Percentiles rank a stretch among this genome's conserved stretches.
Evolutionary conservation across 64 coral and sea anemone species (phyloP).

Genomic region (Montipora efflorescens): DNA sequence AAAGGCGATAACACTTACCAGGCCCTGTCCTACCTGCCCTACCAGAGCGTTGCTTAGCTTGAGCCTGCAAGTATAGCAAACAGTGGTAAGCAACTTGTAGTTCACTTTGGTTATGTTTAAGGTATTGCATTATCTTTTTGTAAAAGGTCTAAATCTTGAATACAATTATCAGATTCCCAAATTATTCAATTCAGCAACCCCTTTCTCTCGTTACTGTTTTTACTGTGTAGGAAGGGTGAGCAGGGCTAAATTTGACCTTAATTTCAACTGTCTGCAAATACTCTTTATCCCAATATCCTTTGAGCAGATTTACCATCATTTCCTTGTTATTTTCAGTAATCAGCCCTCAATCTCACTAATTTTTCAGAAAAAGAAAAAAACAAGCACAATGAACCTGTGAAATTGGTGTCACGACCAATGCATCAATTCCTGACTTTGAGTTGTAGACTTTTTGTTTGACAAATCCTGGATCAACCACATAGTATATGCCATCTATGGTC

Average conservation of each 20-base stretch:
- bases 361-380: background rate
- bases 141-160: no score
- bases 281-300: no score
- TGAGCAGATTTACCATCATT: no score
- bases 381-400: slow-evolving; percentile 77
- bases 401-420: slow-evolving; percentile 96
- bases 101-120: no score
- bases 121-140: no score
- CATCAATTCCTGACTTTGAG: slow-evolving; percentile 97
- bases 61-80: slow-evolving; percentile 63
- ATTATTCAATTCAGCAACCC: no score
- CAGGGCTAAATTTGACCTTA: no score
- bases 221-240: no score
- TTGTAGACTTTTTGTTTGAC: slow-evolving; percentile 99
- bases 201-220: no score
- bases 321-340: no score
- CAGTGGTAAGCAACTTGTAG: background rate
- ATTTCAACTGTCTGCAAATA: no score
- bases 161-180: no score
- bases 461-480: slow-evolving; percentile 98
- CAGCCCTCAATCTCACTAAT: background rate
- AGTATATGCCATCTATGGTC: slow-evolving; percentile 98
- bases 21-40: slow-evolving; percentile 96
- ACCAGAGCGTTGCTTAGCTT: slow-evolving; percentile 96
- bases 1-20: slow-evolving; percentile 98